Percentiles rank a stretch among this genome's conserved stretches.
Evolutionary conservation across 2,797 vertebrate species (phyloP).

Genomic region (Clarias laeviceps): DNA sequence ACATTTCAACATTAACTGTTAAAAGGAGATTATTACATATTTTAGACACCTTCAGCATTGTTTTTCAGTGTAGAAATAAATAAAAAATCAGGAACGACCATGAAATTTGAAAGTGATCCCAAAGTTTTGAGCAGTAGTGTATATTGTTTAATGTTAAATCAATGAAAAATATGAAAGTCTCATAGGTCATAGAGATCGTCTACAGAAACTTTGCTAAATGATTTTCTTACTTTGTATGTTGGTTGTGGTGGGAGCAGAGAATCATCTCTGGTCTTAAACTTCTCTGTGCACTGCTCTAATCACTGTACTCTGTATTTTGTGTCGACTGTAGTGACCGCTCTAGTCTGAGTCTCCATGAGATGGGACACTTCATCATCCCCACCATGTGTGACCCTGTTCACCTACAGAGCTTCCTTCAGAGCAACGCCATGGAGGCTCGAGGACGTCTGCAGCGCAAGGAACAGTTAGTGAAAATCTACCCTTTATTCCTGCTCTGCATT

Average conservation of each 20-base stretch:
- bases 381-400: conserved; percentile 76
- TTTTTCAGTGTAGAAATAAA: no score
- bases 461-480: conserved; percentile 77
- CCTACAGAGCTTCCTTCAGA: conserved; percentile 86
- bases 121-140: background rate
- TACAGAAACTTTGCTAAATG: background rate
- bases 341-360: conserved; percentile 83
- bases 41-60: no score
- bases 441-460: conserved; percentile 76
- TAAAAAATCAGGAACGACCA: no score
- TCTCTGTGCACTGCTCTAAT: conserved; percentile 21
- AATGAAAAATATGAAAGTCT: background rate
- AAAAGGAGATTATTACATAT: no score
- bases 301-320: conserved; percentile 44
- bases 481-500: background rate
- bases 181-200: background rate
- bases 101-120: no score
- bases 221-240: background rate
- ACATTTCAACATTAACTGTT: no score
- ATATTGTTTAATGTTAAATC: background rate
- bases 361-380: conserved; percentile 88
- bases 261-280: background rate
- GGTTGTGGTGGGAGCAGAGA: background rate
- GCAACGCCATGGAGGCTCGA: conserved; percentile 83
- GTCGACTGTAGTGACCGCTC: conserved; percentile 78